Conservation (phyloP, 1,140 invertebrate species). For the Drosophila elegans region DNA sequence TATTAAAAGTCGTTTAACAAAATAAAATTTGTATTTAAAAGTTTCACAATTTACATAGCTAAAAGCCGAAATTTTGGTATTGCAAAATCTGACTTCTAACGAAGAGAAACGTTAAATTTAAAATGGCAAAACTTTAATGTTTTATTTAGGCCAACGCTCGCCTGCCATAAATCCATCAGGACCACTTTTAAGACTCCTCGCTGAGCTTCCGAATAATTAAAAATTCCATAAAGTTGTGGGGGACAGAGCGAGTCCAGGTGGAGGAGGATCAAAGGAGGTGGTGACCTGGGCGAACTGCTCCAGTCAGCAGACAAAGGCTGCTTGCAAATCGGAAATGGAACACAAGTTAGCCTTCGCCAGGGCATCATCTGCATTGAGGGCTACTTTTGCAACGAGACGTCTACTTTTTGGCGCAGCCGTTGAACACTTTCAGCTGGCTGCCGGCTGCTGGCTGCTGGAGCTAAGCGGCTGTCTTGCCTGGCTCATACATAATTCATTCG, state of each 20-base stretch:
- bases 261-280: not conserved
- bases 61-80: too few species aligned
- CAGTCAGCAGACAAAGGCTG: slow-evolving; percentile 32
- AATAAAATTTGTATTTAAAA: too few species aligned
- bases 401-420: slow-evolving; percentile 59
- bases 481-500: slow-evolving; percentile 77
- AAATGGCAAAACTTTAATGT: not conserved
- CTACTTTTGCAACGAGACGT: slow-evolving; percentile 57
- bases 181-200: slow-evolving; percentile 15
- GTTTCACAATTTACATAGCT: too few species aligned
- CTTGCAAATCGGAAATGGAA: slow-evolving; percentile 45
- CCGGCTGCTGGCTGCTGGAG: not conserved
- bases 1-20: too few species aligned
- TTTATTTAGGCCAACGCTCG: not conserved
- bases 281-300: slow-evolving; percentile 6
- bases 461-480: slow-evolving; percentile 33
- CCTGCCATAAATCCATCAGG: slow-evolving; percentile 14
- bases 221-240: slow-evolving; percentile 67
- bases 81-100: too few species aligned
- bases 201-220: slow-evolving; percentile 62
- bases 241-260: not conserved
- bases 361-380: slow-evolving; percentile 50
- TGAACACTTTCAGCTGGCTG: slow-evolving; percentile 44
- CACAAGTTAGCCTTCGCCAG: slow-evolving; percentile 26
- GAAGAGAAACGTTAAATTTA: too few species aligned